Evolutionary conservation across 1,140 invertebrate genomes (phyloP).

Genomic region (Pseudomyrmex gracilis): DNA sequence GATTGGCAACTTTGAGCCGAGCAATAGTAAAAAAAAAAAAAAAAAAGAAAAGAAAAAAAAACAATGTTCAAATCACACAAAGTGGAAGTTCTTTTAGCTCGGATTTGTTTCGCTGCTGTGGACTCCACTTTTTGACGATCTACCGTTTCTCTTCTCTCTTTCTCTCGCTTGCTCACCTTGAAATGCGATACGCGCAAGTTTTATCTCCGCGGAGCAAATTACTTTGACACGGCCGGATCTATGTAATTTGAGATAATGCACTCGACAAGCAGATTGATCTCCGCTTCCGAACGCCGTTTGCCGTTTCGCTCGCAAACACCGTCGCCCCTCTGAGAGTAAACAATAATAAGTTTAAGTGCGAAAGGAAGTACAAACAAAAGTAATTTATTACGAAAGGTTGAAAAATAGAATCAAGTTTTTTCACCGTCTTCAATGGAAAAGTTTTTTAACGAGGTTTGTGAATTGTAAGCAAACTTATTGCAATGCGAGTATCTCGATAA

Average conservation of each 20-base stretch:
- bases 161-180: not conserved
- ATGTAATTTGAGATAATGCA: conserved; percentile 57
- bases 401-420: not conserved
- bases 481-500: not conserved
- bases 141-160: not conserved
- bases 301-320: conserved; percentile 22
- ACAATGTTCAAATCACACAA: too few species aligned
- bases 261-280: conserved; percentile 55
- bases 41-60: too few species aligned
- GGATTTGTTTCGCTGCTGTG: too few species aligned
- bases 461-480: not conserved
- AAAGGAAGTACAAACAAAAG: not conserved
- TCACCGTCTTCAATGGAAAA: not conserved
- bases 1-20: too few species aligned
- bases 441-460: not conserved
- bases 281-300: conserved; percentile 32
- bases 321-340: not conserved
- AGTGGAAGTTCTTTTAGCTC: too few species aligned
- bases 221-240: conserved; percentile 54
- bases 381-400: conserved; percentile 1
- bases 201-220: conserved; percentile 31
- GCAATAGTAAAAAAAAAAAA: too few species aligned
- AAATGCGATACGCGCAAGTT: conserved; percentile 10
- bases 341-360: conserved; percentile 6
- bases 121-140: not conserved